phyloP scores from a whole-genome alignment of 2,888 invertebrate species.

The Brachylomia viminalis region DNA sequence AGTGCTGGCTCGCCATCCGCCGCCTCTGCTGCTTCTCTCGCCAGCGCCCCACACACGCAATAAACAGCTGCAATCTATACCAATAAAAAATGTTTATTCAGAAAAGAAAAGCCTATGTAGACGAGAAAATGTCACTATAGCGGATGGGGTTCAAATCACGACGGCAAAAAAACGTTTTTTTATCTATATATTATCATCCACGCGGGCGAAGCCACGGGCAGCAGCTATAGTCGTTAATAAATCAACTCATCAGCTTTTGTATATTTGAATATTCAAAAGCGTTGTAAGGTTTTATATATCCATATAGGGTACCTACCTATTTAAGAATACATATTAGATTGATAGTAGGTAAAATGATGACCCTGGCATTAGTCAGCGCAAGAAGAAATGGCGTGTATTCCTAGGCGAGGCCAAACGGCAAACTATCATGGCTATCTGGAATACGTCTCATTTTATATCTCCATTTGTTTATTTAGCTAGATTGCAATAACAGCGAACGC shows the following conservation, averaged over 20 bases:
- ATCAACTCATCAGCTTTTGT: background rate
- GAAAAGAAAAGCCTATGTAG: background rate
- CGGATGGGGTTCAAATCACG: background rate
- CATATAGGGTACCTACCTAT: too few relatives aligned
- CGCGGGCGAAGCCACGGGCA: too few relatives aligned
- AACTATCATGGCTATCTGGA: conserved; percentile 32
- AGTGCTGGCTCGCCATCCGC: conserved; percentile 91
- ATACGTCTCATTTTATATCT: conserved; percentile 51
- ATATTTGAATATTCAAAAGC: conserved; percentile 2
- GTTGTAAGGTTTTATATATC: background rate
- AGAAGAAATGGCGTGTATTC: conserved; percentile 21
- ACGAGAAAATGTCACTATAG: background rate
- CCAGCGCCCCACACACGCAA: conserved; percentile 95
- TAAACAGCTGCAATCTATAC: conserved; percentile 93
- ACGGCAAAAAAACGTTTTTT: too few relatives aligned
- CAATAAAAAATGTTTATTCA: background rate
- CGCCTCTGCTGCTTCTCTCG: conserved; percentile 93
- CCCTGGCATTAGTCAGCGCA: background rate
- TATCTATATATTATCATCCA: too few relatives aligned
- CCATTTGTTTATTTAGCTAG: conserved; percentile 28
- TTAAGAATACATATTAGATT: background rate
- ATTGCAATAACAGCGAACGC: conserved; percentile 28
- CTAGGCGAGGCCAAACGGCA: background rate
- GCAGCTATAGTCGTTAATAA: background rate
- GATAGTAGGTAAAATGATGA: background rate